A percentile compares a stretch with the other conserved stretches of the same genome.
These are phyloP conservation scores for Gallinago paraguaiae DNA, from an alignment of 2,113 vertebrate species.

Conservation along the genomic window DNA sequence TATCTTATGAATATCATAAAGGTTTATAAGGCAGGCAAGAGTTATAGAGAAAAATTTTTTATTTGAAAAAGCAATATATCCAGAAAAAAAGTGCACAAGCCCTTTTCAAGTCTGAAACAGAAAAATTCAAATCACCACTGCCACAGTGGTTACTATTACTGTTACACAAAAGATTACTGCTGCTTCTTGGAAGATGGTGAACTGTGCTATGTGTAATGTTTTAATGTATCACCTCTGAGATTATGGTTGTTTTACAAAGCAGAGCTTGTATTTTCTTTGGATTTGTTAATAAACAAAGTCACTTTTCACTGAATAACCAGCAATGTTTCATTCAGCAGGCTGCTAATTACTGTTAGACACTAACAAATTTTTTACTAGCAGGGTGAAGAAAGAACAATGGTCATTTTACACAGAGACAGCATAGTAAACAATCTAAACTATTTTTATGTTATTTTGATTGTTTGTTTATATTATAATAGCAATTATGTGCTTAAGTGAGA, in stretches of 20 bases:
- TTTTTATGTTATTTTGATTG: neutral
- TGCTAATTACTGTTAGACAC: neutral
- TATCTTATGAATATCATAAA: neutral
- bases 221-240: neutral
- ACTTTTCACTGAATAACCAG: neutral
- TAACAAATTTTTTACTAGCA: neutral
- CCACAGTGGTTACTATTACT: neutral
- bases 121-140: neutral
- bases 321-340: neutral
- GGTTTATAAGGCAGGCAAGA: neutral
- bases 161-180: neutral
- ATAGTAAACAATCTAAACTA: neutral
- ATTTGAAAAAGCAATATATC: neutral
- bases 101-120: neutral
- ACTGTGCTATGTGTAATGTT: neutral
- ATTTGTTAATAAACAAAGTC: neutral
- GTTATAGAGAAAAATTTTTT: neutral
- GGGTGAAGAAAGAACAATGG: neutral
- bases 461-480: neutral
- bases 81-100: neutral
- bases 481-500: neutral
- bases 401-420: fast-evolving
- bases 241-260: neutral
- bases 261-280: neutral
- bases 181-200: neutral